Conservation (phyloP, 2,797 vertebrate genomes). For the Sebastes alutus region DNA sequence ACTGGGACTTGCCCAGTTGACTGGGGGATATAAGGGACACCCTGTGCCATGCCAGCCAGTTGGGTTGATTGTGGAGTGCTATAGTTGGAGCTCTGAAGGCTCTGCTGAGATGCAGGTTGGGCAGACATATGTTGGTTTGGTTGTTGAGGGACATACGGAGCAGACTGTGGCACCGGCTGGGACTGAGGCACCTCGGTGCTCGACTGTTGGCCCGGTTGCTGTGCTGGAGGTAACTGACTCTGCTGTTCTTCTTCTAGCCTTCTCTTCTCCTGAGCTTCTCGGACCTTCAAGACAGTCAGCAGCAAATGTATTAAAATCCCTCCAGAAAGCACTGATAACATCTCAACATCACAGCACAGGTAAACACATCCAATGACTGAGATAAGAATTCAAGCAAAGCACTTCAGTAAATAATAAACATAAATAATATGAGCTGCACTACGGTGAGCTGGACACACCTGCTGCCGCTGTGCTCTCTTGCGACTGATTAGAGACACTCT, state of each 20-base stretch:
- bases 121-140: constrained; percentile 76
- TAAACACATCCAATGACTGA: neutral
- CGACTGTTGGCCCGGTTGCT: constrained; percentile 56
- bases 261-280: constrained; percentile 94
- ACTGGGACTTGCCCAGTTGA: constrained; percentile 48
- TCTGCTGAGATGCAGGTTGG: constrained; percentile 67
- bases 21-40: constrained; percentile 60
- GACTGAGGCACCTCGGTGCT: constrained; percentile 56
- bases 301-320: neutral
- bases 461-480: constrained; percentile 94
- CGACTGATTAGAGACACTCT: constrained; percentile 95
- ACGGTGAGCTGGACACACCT: constrained; percentile 62
- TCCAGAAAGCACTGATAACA: neutral
- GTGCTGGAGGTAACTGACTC: constrained; percentile 43
- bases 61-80: constrained; percentile 62
- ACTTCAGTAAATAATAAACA: neutral
- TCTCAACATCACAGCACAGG: neutral
- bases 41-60: constrained; percentile 48
- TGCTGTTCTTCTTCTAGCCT: constrained; percentile 89
- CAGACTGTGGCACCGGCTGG: constrained; percentile 57
- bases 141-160: constrained; percentile 59
- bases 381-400: neutral
- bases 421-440: neutral
- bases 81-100: constrained; percentile 63
- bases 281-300: constrained; percentile 76